A percentile compares a stretch with the other conserved stretches of the same genome.
These are phyloP conservation scores for Pelobates fuscus DNA, from an alignment of 2,113 vertebrate species.

Conservation along the genomic window DNA sequence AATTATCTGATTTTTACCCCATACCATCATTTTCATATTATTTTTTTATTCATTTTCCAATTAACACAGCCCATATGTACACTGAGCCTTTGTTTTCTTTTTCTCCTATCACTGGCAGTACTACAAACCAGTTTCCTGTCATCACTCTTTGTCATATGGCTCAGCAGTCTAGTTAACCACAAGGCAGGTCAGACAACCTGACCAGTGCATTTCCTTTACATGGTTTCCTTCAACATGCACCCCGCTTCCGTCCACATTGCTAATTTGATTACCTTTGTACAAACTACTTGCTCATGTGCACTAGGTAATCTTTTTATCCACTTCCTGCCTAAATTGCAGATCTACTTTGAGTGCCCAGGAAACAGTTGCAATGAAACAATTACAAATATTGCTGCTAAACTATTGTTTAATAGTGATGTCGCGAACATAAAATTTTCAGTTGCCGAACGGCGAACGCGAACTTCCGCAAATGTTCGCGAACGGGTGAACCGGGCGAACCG, in stretches of 20 bases:
- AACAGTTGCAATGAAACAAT: no score
- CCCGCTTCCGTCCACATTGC: no score
- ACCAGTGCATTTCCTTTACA: background rate
- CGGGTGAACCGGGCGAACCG: no score
- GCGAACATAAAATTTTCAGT: no score
- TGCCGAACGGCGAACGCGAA: no score
- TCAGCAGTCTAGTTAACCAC: conserved; percentile 10
- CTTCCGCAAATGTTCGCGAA: no score
- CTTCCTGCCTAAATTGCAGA: conserved; percentile 22
- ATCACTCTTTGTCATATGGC: conserved; percentile 49
- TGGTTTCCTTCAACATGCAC: no score
- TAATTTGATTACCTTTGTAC: background rate
- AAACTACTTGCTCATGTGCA: conserved; percentile 5
- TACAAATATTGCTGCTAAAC: no score
- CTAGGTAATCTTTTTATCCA: conserved; percentile 5
- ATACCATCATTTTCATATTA: no score
- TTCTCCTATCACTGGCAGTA: conserved; percentile 53
- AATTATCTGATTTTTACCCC: no score
- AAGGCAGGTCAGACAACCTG: background rate
- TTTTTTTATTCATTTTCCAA: background rate
- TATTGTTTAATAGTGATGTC: no score
- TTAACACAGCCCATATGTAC: background rate
- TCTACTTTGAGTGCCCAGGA: background rate
- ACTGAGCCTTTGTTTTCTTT: conserved; percentile 65
- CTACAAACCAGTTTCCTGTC: conserved; percentile 54